Evolutionary conservation across 2,888 invertebrate species (phyloP), one percentile per base, ranked within the genome.

Genomic region (Plusia festucae): DNA sequence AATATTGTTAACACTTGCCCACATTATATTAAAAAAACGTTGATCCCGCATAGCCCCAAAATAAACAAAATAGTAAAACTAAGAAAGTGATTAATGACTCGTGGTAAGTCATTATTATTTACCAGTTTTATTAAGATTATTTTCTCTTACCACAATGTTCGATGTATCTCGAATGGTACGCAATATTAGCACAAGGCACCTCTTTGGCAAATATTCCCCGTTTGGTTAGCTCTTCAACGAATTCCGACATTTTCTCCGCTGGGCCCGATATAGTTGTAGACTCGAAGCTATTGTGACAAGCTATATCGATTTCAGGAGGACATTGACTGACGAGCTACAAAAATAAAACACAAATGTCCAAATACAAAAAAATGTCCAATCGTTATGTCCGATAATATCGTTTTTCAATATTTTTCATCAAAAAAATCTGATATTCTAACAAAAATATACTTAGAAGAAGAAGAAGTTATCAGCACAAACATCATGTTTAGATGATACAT

Each of bases 111-210:
- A 27, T 8, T 27, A 27, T 8, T 27, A 27, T 0, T 24, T 0
- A 27, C 5, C 8, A 27, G 27, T 27, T 27, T 8, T 27, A 27
- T 7, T 27, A 34, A 4, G 4, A 40, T 40, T n/a, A n/a, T n/a
- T 20, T 0, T 20, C n/a, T 66, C 84, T 84, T 82, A 89, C 93
- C 96, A 60, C 96, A 96, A 34, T 95, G 93, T 0, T 95, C 95
- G 76, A 99, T 97, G 79, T 98, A 98, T 61, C 96, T 96, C 53
- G 98, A 98, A 88, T 99, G 98, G 85, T 98, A 99, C 0, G 99
- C 98, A 66, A 98, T 97, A 80, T 98, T 97, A 20, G 97, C 96
- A 68, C 97, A 97, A 6, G 88, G 84, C 0, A 93, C 91, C 73
- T 88, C 88, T 68, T 86, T 91, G 0, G 90, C 92, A 61, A 93